These are phyloP conservation scores for Galerucella pusilla DNA, from an alignment of 2,888 invertebrate genomes.

Conservation along the genomic window DNA sequence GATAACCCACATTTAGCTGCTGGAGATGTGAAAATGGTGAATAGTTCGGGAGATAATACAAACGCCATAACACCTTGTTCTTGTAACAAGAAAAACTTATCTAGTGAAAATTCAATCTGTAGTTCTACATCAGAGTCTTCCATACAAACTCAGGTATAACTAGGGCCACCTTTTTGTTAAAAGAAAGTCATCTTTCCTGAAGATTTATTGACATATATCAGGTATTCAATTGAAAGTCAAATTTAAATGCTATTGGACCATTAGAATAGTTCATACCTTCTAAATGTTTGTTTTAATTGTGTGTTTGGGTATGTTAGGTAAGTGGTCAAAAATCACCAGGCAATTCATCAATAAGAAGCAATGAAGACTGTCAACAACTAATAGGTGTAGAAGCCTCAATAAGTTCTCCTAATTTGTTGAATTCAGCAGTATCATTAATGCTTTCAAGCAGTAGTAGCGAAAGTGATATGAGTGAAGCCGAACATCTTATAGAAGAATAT, in stretches of 20 bases:
- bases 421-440: constrained; percentile 61
- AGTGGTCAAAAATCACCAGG: constrained; percentile 48
- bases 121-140: constrained; percentile 48
- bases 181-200: background rate
- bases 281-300: background rate
- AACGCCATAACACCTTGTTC: constrained; percentile 35
- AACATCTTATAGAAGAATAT: constrained; percentile 72
- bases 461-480: constrained; percentile 71
- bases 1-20: constrained; percentile 10
- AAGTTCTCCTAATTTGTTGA: constrained; percentile 64
- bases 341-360: constrained; percentile 43
- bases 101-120: constrained; percentile 41
- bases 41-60: constrained; percentile 3
- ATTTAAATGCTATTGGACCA: too few species aligned
- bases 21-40: background rate
- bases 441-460: constrained; percentile 63
- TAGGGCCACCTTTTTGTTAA: constrained; percentile 12
- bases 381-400: constrained; percentile 61
- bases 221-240: too few species aligned
- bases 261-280: background rate
- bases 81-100: constrained; percentile 45
- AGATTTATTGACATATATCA: background rate
- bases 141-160: constrained; percentile 46
- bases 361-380: constrained; percentile 52
- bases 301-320: constrained; percentile 30